Conservation (phyloP, 2,888 invertebrate genomes). For the Glaucopsyche alexis region DNA sequence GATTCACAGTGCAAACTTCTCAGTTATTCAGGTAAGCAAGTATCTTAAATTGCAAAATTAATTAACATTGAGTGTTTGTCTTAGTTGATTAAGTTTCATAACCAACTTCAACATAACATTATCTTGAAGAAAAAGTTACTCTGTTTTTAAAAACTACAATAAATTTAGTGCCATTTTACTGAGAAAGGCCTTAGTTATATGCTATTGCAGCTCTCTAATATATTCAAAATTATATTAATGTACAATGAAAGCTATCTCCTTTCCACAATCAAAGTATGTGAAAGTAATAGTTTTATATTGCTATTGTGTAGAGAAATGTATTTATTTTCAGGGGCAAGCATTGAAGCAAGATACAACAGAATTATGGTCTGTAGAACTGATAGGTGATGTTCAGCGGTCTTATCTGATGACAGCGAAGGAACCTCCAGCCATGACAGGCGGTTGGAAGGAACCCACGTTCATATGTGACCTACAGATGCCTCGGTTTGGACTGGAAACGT, state of each 20-base stretch:
- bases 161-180: no score
- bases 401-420: conserved; percentile 63
- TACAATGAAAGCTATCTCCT: no score
- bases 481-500: conserved; percentile 68
- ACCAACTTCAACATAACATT: neutral
- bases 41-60: neutral
- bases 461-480: conserved; percentile 70
- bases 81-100: no score
- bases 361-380: conserved; percentile 67
- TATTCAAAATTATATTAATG: no score
- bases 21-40: conserved; percentile 59
- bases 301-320: neutral
- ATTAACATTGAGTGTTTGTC: no score
- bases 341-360: conserved; percentile 62
- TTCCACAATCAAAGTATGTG: no score
- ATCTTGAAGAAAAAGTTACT: no score
- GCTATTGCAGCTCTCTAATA: no score
- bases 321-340: conserved; percentile 55
- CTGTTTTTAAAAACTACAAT: no score
- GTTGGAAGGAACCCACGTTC: conserved; percentile 71
- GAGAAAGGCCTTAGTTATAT: no score
- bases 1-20: conserved; percentile 70
- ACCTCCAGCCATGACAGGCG: conserved; percentile 45
- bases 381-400: conserved; percentile 60
- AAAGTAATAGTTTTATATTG: neutral